These are phyloP conservation scores for Vanacampus margaritifer DNA, from an alignment of 2,113 vertebrate genomes.

Conservation along the genomic window DNA sequence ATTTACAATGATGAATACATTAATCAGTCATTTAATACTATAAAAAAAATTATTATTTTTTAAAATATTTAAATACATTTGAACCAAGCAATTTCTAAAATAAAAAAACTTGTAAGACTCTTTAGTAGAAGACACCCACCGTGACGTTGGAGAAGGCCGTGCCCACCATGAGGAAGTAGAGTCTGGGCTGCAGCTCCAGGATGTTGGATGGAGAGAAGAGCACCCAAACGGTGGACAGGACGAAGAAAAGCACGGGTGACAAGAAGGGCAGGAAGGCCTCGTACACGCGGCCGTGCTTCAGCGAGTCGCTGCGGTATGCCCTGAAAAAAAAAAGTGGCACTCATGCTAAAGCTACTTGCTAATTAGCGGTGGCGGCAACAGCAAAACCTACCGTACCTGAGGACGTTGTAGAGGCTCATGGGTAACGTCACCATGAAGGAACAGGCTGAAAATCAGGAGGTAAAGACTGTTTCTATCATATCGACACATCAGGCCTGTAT, in stretches of 20 bases:
- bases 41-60: too few species aligned
- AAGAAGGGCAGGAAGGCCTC: constrained; percentile 90
- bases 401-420: constrained; percentile 93
- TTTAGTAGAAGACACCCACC: constrained; percentile 79
- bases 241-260: constrained; percentile 87
- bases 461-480: not conserved
- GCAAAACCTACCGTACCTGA: constrained; percentile 82
- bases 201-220: constrained; percentile 80
- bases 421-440: constrained; percentile 89
- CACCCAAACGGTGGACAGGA: constrained; percentile 85
- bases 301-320: constrained; percentile 79
- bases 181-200: constrained; percentile 84
- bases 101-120: too few species aligned
- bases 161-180: constrained; percentile 96
- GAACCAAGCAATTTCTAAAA: too few species aligned
- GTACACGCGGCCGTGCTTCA: constrained; percentile 87
- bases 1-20: too few species aligned
- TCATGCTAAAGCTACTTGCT: not conserved
- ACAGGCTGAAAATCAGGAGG: constrained; percentile 74
- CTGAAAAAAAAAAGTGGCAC: constrained; percentile 58
- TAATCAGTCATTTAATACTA: too few species aligned
- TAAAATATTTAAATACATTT: too few species aligned
- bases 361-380: not conserved
- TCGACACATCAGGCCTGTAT: too few species aligned
- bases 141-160: constrained; percentile 95